Conservation (phyloP, 2,797 vertebrate genomes). For the Sebastes goodei region DNA sequence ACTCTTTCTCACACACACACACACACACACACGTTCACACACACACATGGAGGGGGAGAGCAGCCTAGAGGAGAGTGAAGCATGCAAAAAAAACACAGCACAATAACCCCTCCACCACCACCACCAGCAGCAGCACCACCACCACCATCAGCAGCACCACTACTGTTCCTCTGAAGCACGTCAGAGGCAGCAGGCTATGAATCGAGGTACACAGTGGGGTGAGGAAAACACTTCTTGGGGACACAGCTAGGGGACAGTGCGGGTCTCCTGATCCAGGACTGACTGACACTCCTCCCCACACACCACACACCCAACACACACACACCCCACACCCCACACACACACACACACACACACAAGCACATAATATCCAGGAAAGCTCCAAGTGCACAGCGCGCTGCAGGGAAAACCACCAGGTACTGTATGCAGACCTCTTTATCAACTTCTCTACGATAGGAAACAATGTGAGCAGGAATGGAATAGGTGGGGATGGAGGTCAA, state of each 20-base stretch:
- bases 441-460: conserved; percentile 22
- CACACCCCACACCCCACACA: background rate
- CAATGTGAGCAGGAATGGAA: background rate
- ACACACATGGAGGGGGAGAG: background rate
- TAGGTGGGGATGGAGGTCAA: background rate
- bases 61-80: conserved; percentile 20
- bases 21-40: background rate
- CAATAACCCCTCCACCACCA: conserved; percentile 39
- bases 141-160: background rate
- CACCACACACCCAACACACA: background rate
- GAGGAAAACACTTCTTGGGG: conserved; percentile 60
- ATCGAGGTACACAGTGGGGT: conserved; percentile 50
- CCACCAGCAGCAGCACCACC: background rate
- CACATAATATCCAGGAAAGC: conserved; percentile 7
- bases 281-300: background rate
- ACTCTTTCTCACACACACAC: background rate
- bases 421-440: conserved; percentile 38
- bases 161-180: conserved; percentile 37
- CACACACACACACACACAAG: background rate
- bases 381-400: conserved; percentile 26
- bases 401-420: conserved; percentile 61
- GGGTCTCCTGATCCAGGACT: conserved; percentile 38
- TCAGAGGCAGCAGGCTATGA: conserved; percentile 60
- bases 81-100: conserved; percentile 21
- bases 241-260: conserved; percentile 55